phyloP scores from a whole-genome alignment of 2,888 invertebrate genomes.

The Drosophila pegasa region DNA sequence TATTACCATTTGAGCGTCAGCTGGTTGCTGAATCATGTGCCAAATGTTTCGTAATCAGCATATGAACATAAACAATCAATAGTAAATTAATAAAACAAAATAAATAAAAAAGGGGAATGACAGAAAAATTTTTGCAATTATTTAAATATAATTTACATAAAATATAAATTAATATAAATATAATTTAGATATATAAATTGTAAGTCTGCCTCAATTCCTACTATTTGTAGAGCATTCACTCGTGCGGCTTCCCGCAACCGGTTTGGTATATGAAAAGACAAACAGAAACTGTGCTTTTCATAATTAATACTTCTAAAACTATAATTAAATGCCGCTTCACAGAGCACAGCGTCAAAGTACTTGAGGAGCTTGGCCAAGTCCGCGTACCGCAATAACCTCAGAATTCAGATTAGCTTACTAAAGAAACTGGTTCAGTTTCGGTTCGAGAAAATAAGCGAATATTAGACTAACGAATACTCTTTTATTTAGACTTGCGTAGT shows the following conservation, averaged over 20 bases:
- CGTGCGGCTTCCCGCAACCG: slow-evolving; percentile 59
- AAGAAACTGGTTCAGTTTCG: slow-evolving; percentile 24
- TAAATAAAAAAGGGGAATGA: neutral
- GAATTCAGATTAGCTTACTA: slow-evolving; percentile 44
- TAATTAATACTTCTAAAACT: slow-evolving; percentile 39
- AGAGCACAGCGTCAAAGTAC: slow-evolving; percentile 3
- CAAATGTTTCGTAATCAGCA: slow-evolving; percentile 12
- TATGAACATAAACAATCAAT: slow-evolving; percentile 7
- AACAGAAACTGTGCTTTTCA: slow-evolving; percentile 26
- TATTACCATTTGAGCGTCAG: neutral
- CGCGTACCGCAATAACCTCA: slow-evolving; percentile 45
- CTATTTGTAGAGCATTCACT: slow-evolving; percentile 26
- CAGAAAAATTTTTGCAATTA: neutral
- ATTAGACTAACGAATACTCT: neutral
- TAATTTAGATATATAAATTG: too few species aligned
- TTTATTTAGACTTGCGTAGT: slow-evolving; percentile 7
- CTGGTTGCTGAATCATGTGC: neutral
- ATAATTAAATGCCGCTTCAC: slow-evolving; percentile 30
- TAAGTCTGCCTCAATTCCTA: neutral
- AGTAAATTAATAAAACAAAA: slow-evolving; percentile 4
- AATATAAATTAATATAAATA: neutral
- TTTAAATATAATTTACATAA: neutral
- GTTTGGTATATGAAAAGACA: slow-evolving; percentile 26
- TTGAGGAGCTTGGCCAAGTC: slow-evolving; percentile 11
- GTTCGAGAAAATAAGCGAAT: neutral